phyloP scores from a whole-genome alignment of 2,888 invertebrate species.

The Blera fallax region DNA sequence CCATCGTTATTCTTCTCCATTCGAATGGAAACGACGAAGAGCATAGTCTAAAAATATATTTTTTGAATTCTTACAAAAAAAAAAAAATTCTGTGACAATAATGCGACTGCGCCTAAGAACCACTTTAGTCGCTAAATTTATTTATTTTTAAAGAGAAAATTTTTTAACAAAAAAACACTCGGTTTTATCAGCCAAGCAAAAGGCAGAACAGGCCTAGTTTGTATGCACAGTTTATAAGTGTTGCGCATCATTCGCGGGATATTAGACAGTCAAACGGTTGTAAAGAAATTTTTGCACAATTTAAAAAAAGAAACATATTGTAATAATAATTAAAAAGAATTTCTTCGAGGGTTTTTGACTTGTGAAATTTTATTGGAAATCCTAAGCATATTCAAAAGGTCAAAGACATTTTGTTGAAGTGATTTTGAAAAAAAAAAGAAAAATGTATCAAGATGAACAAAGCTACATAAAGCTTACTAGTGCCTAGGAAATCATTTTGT shows the following conservation, averaged over 20 bases:
- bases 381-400: not conserved
- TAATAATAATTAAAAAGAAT: not conserved
- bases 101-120: constrained; percentile 58
- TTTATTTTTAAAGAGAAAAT: constrained; percentile 47
- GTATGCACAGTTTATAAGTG: constrained; percentile 39
- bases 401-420: not conserved
- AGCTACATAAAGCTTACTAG: not conserved
- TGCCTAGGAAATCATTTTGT: not conserved
- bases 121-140: constrained; percentile 54
- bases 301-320: no score
- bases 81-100: constrained; percentile 53
- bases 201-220: constrained; percentile 14
- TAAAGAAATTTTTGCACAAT: not conserved
- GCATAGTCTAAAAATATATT: constrained; percentile 49
- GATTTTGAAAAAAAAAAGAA: no score
- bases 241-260: constrained; percentile 54
- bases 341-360: not conserved
- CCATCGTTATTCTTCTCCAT: not conserved
- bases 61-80: constrained; percentile 9
- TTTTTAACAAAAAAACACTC: constrained; percentile 17
- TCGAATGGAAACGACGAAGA: constrained; percentile 32
- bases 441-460: constrained; percentile 5
- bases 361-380: constrained; percentile 1
- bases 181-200: constrained; percentile 14
- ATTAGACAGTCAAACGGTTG: not conserved